A percentile compares a stretch with the other conserved stretches of the same genome.
Evolutionary conservation across 2,797 vertebrate genomes (phyloP).

Genomic region (Cryptoprocta ferox): DNA sequence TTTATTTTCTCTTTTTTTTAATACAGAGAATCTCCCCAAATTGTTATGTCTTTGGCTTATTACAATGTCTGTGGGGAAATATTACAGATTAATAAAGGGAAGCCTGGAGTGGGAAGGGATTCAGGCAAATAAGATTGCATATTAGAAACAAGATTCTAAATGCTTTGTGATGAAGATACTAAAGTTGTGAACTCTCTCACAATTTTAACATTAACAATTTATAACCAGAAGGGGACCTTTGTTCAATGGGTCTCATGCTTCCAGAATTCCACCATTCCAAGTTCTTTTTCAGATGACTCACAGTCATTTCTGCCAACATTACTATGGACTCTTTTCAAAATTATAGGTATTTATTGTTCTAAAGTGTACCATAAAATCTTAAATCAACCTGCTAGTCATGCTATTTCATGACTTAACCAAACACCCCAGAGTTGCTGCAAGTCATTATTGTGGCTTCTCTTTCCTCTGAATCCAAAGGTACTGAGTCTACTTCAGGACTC

Average conservation of each 20-base stretch:
- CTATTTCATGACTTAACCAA: constrained; percentile 48
- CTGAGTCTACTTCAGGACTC: neutral
- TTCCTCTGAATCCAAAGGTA: neutral
- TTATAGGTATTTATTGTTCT: constrained; percentile 63
- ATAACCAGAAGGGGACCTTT: neutral
- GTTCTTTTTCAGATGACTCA: constrained; percentile 43
- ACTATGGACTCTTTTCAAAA: constrained; percentile 47
- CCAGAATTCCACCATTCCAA: constrained; percentile 25
- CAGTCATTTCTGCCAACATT: constrained; percentile 31
- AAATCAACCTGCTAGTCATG: constrained; percentile 22
- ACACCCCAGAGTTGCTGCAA: neutral
- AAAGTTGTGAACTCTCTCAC: neutral
- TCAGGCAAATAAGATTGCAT: neutral
- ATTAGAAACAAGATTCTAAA: constrained; percentile 40
- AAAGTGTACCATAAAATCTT: constrained; percentile 63
- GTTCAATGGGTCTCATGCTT: neutral
- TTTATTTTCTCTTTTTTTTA: constrained; percentile 65
- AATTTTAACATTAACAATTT: neutral
- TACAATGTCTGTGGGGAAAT: neutral
- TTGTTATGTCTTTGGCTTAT: constrained; percentile 28
- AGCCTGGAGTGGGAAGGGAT: neutral
- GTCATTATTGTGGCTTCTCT: neutral
- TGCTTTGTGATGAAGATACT: constrained; percentile 16
- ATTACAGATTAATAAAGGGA: neutral
- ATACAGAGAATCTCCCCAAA: neutral